These are phyloP conservation scores for Emydocephalus ijimae DNA, from an alignment of 2,113 vertebrate genomes.

Conservation along the genomic window DNA sequence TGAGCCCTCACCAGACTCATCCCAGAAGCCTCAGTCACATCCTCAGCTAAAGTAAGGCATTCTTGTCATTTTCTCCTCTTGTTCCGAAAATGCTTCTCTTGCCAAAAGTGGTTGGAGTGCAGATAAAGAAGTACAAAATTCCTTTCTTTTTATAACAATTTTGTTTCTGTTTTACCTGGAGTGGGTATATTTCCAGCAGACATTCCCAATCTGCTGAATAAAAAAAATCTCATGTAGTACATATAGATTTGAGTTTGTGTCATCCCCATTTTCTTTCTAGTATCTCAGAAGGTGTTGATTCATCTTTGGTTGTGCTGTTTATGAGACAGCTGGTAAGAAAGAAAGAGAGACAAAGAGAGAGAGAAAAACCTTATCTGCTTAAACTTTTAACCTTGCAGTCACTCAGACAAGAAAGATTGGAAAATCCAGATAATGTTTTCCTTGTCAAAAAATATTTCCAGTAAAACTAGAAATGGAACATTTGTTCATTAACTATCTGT, in stretches of 20 bases:
- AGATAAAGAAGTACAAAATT: not conserved
- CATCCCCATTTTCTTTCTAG: constrained; percentile 36
- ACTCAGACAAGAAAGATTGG: constrained; percentile 17
- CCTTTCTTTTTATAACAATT: not conserved
- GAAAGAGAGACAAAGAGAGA: not conserved
- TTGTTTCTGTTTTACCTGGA: not conserved
- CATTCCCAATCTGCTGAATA: not conserved
- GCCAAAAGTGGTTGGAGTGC: not conserved
- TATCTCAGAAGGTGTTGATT: constrained; percentile 52
- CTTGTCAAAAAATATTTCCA: rapidly evolving
- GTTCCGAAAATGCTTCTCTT: rapidly evolving
- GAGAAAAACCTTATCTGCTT: constrained; percentile 44
- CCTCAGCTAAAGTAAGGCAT: constrained; percentile 94
- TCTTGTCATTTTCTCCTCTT: constrained; percentile 35
- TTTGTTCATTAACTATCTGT: not conserved
- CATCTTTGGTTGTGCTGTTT: constrained; percentile 39
- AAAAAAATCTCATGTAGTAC: not conserved
- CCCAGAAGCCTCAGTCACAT: constrained; percentile 84
- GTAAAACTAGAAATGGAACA: rapidly evolving
- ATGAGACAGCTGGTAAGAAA: constrained; percentile 30
- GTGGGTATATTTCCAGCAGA: not conserved
- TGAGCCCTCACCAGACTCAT: constrained; percentile 74
- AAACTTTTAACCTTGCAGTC: constrained; percentile 55
- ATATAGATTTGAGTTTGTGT: constrained; percentile 28
- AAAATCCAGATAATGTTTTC: not conserved